Base-by-base conservation (phyloP, 1,140 invertebrate species). In the Microplitis demolitor region DNA sequence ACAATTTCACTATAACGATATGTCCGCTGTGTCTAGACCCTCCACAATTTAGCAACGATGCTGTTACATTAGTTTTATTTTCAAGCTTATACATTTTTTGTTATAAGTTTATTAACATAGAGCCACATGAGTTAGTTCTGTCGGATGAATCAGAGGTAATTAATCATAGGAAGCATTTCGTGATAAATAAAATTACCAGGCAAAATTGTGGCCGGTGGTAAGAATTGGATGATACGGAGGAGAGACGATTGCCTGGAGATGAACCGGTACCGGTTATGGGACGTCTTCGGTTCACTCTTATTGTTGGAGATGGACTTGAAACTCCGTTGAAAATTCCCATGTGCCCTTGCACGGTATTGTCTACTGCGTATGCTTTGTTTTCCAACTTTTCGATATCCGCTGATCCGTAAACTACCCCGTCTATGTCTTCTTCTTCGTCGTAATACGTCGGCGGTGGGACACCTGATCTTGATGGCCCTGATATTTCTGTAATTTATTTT, bases 371-470 rank as follows among this genome's bases (percentile, higher is more conserved):
- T 0, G 67, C 62, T 51, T 75, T 79, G 72, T 78, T 82, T 50
- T 82, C 78, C 67, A 73, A 74, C 45, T 80, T 82, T 35, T 82
- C 81, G 13, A 78, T 61, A 54, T 82, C 83, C 3, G 77, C 77
- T 9, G 81, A 78, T 50, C 79, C 80, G 56, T 72, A 80, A 1
- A 76, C 63, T 0, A 33, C 54, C 0, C 79, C 79, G 33, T 79
- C 79, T 16, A 81, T 80, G 53, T 81, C 79, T 24, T 34, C 31
- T 13, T 72, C 37, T 9, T 72, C 64, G 31, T 56, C 63, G 64
- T 70, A 67, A 31, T 73, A 77, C 2, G 74, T 53, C 13, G 78
- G 73, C 60, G 64, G 45, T 3, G 72, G 72, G 4, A 74, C 75
- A 8, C 77, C 75, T n/a, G 74, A 75, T 35, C 71, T 79, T 9